phyloP scores from a whole-genome alignment of 1,140 invertebrate species.

The Parasteatoda tepidariorum region DNA sequence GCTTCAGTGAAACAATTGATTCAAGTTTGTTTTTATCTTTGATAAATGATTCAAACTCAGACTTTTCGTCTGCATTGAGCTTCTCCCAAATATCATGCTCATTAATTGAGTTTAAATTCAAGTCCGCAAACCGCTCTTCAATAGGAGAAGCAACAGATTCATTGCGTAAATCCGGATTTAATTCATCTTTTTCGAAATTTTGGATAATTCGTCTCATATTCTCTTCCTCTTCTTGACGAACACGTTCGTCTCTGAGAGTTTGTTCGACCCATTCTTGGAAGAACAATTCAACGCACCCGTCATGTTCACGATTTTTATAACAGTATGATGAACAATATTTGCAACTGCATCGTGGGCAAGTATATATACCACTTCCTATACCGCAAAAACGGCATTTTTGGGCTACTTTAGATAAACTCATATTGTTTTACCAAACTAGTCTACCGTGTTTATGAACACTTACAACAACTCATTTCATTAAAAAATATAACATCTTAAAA shows the following conservation, averaged over 20 bases:
- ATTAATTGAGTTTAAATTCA: constrained; percentile 14
- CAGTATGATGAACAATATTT: constrained; percentile 38
- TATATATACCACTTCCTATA: constrained; percentile 29
- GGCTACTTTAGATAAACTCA: constrained; percentile 28
- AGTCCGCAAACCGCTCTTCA: constrained; percentile 24
- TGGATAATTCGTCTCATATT: constrained; percentile 26
- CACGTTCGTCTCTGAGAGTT: background rate
- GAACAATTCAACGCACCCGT: constrained; percentile 32
- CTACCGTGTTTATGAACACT: too few species aligned
- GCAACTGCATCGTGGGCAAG: constrained; percentile 15
- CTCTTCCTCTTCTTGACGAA: constrained; percentile 1
- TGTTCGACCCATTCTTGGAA: constrained; percentile 34
- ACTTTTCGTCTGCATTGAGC: constrained; percentile 15
- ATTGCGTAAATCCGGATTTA: background rate
- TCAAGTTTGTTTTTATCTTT: constrained; percentile 27
- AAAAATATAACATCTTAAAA: too few species aligned
- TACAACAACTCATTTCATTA: too few species aligned
- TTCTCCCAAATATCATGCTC: constrained; percentile 30
- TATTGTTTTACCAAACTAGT: too few species aligned
- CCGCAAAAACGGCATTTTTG: constrained; percentile 18
- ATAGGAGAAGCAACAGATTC: background rate
- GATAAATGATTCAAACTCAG: constrained; percentile 11
- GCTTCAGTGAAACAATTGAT: constrained; percentile 12
- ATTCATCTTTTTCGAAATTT: background rate
- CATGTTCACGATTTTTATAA: constrained; percentile 35